These are phyloP conservation scores for Symphodus melops DNA, from an alignment of 2,113 vertebrate species.

Conservation along the genomic window DNA sequence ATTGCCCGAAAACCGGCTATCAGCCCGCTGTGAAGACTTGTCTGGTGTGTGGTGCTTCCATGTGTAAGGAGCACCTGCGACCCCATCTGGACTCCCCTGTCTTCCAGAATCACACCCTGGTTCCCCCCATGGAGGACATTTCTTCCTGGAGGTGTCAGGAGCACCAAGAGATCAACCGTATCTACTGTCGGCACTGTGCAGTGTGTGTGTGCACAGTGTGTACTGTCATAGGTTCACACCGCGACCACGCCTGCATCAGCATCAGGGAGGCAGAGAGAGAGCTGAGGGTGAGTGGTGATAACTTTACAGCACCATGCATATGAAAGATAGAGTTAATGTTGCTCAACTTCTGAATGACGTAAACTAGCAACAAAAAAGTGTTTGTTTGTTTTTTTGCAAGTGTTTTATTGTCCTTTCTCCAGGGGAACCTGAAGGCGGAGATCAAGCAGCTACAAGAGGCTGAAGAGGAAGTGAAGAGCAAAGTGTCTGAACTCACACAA, in stretches of 20 bases:
- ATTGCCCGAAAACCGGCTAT: conserved; percentile 71
- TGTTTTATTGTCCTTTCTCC: background rate
- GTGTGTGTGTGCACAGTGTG: conserved; percentile 85
- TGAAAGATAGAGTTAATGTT: background rate
- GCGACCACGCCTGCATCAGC: conserved; percentile 80
- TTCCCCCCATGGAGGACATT: conserved; percentile 78
- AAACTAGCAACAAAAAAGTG: background rate
- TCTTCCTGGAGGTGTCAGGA: conserved; percentile 82
- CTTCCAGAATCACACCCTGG: conserved; percentile 83
- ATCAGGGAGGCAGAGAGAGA: conserved; percentile 82
- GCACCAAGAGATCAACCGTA: conserved; percentile 85
- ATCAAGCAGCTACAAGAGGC: conserved; percentile 77
- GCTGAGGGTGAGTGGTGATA: conserved; percentile 78
- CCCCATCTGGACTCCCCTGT: conserved; percentile 81
- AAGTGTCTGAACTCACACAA: conserved; percentile 62
- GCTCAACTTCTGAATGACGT: background rate
- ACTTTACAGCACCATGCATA: background rate
- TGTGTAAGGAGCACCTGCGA: conserved; percentile 83
- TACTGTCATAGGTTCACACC: conserved; percentile 81
- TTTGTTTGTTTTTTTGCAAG: too few relatives aligned
- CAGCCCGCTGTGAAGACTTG: conserved; percentile 84
- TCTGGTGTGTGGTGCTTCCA: conserved; percentile 85
- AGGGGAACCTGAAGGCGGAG: conserved; percentile 78
- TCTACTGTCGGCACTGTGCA: conserved; percentile 83
- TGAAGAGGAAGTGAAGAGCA: conserved; percentile 64